Base-by-base conservation (phyloP, 2,113 vertebrate genomes). In the Catharus minimus region DNA sequence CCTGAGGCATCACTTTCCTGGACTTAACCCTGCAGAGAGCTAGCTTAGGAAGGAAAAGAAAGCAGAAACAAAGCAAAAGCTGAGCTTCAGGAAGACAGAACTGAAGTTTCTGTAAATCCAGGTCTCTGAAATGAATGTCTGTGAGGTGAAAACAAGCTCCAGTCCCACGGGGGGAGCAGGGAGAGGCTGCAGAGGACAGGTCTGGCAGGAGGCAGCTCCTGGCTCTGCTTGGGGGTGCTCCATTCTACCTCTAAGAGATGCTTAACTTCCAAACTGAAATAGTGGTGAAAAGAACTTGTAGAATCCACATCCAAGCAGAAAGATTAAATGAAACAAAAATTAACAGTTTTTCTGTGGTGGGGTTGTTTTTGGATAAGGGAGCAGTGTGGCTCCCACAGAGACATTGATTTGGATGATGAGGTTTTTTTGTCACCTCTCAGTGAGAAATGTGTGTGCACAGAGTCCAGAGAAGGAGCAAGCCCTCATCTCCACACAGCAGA, bases 331-430 rank as follows among this genome's bases (percentile, higher is more conserved):
- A 32, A 58, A 10, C 21, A 32, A 33, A 33, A 67, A 53, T 9
- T 1, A 5, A 3, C 9, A 3, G 4, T 6, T 69, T 38, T 73
- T 52, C 47, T 39, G 0, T 49, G 0, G 2, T 30, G 46, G 33
- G 27, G 1, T 28, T n/a, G 24, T 46, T 78, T 19, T 19, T 71
- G 41, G 19, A 2, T 49, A 17, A 20, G 0, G 3, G 84, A 72
- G 46, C 11, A 17, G 27, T 2, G 65, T 16, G 49, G n/a, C 41
- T 86, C 33, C 78, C 58, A 15, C 17, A 7, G 20, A 56, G 36
- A 9, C 10, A 1, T 20, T 11, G 5, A 32, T 14, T 15, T 47
- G 66, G 68, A 10, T 11, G 10, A 7, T 0, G 3, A 64, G n/a
- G 53, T 67, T 57, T 49, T 13, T 78, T 81, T 65, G 23, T 85